Evolutionary conservation across 2,797 vertebrate genomes (phyloP).

Genomic region (Tarsius wallacei): DNA sequence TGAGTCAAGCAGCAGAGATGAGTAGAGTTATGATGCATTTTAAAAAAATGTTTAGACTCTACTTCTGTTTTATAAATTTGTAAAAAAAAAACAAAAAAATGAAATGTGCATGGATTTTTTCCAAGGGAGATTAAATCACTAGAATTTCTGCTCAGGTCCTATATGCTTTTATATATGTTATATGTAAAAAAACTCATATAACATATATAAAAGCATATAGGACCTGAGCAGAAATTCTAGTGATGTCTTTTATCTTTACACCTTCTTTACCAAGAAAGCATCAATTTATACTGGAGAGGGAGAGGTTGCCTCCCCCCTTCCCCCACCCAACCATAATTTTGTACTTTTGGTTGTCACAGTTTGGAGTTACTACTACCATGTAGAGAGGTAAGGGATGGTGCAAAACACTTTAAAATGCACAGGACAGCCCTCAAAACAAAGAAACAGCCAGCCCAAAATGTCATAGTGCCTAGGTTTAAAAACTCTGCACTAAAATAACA

Average conservation of each 20-base stretch:
- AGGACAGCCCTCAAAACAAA: background rate
- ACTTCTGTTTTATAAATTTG: background rate
- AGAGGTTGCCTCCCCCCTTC: background rate
- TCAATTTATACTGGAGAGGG: background rate
- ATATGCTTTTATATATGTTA: background rate
- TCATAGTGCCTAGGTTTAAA: background rate
- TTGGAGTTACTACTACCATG: background rate
- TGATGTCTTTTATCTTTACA: background rate
- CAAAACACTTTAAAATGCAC: background rate
- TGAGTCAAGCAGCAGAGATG: background rate
- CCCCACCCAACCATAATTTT: background rate
- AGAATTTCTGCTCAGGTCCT: background rate
- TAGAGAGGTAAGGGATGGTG: background rate
- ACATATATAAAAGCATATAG: background rate
- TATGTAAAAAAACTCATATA: too few species aligned
- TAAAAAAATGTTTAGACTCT: background rate
- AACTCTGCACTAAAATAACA: background rate
- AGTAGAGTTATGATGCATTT: background rate
- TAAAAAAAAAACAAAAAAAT: background rate
- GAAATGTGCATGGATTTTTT: background rate
- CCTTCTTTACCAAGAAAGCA: background rate
- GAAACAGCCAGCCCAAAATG: background rate
- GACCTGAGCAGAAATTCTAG: background rate
- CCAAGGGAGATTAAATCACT: background rate
- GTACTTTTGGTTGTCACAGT: background rate